Evolutionary conservation across 2,888 invertebrate species (phyloP).

Genomic region (Adineta ricciae): DNA sequence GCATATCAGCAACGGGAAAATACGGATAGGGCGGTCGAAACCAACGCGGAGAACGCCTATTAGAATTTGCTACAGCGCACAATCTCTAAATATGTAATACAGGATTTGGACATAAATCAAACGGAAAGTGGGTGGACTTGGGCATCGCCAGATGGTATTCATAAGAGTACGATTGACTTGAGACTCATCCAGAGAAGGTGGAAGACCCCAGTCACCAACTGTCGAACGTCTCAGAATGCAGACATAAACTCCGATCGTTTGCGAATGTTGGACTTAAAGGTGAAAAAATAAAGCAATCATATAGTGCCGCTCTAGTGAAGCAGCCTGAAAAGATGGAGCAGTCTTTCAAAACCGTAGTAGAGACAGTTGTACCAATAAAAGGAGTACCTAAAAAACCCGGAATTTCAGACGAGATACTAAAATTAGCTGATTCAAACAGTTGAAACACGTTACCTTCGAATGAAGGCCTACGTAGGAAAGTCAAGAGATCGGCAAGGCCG

Average conservation of each 20-base stretch:
- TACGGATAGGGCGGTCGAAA: no score
- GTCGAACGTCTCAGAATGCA: constrained; percentile 7
- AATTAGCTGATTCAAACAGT: not conserved
- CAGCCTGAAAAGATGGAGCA: not conserved
- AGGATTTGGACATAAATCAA: no score
- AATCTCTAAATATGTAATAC: no score
- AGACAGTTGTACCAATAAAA: not conserved
- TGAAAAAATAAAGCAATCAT: not conserved
- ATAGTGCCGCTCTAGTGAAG: not conserved
- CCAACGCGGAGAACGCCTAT: no score
- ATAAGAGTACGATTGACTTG: no score
- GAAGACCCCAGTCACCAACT: no score
- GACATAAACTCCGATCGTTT: not conserved
- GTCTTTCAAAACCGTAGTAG: not conserved
- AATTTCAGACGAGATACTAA: not conserved
- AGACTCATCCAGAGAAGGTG: no score
- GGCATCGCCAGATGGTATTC: no score
- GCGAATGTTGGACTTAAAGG: not conserved
- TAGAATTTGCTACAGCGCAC: no score
- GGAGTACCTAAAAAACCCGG: not conserved
- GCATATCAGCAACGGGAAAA: no score
- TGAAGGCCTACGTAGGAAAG: not conserved
- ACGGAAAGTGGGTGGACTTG: no score
- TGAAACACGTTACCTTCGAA: not conserved
- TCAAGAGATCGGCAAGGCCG: not conserved